Evolutionary conservation across 1,140 invertebrate genomes (phyloP).

Genomic region (Heliconius hewitsoni): DNA sequence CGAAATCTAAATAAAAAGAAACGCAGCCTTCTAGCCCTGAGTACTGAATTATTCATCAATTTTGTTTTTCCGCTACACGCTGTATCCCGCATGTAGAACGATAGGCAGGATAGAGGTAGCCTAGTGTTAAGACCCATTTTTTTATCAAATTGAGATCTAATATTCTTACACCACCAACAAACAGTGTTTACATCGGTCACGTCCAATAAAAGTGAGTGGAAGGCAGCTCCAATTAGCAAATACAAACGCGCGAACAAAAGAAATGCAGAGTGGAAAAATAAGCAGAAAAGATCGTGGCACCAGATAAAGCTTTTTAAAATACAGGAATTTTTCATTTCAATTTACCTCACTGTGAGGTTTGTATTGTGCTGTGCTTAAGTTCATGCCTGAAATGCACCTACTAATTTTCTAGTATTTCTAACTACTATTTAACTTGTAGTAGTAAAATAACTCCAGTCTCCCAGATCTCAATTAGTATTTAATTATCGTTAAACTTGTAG

Average conservation of each 20-base stretch:
- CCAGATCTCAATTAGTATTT: neutral
- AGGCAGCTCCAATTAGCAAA: conserved; percentile 37
- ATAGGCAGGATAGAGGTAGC: too few species aligned
- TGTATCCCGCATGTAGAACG: too few species aligned
- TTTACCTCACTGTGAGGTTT: conserved; percentile 23
- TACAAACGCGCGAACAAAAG: conserved; percentile 38
- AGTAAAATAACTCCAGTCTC: neutral
- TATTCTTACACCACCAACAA: conserved; percentile 23
- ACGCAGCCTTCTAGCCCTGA: neutral
- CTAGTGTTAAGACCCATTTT: too few species aligned
- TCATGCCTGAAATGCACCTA: conserved; percentile 7
- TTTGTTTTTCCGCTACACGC: too few species aligned
- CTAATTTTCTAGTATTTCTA: conserved; percentile 1
- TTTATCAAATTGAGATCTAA: conserved; percentile 26
- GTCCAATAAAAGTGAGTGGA: conserved; percentile 38
- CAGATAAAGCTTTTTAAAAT: conserved; percentile 38
- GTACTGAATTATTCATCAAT: conserved; percentile 33
- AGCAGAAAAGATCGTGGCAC: conserved; percentile 30
- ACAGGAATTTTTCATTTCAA: conserved; percentile 36
- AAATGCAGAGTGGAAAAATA: conserved; percentile 33
- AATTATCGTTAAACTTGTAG: neutral
- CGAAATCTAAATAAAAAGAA: conserved; percentile 22
- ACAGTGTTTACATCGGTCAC: conserved; percentile 34
- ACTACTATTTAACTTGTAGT: neutral
- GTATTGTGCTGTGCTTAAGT: conserved; percentile 24